Conservation (phyloP, 2,797 vertebrate genomes). For the Clarias platycephalus region DNA sequence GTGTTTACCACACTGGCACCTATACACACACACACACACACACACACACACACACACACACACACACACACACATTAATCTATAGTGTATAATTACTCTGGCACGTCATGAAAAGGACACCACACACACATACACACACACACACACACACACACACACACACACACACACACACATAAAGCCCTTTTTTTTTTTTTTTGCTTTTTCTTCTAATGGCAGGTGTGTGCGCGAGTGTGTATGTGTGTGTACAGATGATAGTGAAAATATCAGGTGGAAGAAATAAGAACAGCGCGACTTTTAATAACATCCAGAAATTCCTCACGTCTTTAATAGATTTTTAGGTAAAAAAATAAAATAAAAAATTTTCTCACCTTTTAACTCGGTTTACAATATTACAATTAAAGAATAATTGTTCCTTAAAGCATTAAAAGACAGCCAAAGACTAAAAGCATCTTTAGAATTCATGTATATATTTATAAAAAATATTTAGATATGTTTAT, state of each 20-base stretch:
- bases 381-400: background rate
- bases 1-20: too few species aligned
- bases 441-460: background rate
- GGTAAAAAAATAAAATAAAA: background rate
- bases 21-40: too few species aligned
- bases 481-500: background rate
- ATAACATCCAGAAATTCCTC: background rate
- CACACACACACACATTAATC: too few species aligned
- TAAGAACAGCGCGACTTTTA: background rate
- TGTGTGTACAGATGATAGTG: background rate
- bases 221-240: background rate
- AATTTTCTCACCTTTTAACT: background rate
- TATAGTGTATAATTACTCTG: background rate
- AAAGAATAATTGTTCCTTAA: background rate
- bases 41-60: too few species aligned
- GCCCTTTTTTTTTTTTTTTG: background rate
- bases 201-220: background rate
- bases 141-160: background rate
- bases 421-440: background rate
- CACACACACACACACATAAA: background rate
- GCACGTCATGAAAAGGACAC: background rate
- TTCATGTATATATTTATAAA: background rate
- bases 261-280: slow-evolving; percentile 5
- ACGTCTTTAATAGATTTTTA: background rate
- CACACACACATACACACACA: background rate